Percentiles rank a stretch among this genome's conserved stretches.
These are phyloP conservation scores for Melanocharis versteri DNA, from an alignment of 2,113 vertebrate genomes.

Conservation along the genomic window DNA sequence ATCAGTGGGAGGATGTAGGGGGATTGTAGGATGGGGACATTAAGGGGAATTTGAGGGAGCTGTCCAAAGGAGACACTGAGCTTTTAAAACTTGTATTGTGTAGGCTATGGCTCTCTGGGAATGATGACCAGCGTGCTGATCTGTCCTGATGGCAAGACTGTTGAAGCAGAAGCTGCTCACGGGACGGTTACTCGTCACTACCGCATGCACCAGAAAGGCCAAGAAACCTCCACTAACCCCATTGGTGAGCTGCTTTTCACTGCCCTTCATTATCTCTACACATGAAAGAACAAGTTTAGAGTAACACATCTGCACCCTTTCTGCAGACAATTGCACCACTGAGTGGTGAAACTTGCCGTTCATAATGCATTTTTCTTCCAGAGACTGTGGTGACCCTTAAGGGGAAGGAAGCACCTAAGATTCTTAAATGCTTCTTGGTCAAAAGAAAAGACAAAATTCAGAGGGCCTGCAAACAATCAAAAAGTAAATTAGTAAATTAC, in stretches of 20 bases:
- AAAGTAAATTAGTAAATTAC: background rate
- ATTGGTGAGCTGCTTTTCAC: constrained; percentile 79
- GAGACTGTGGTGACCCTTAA: background rate
- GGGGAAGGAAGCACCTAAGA: background rate
- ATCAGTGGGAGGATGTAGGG: background rate
- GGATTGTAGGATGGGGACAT: background rate
- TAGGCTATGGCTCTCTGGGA: constrained; percentile 95
- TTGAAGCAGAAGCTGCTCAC: constrained; percentile 95
- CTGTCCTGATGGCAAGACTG: constrained; percentile 94
- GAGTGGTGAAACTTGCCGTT: background rate
- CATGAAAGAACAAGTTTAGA: background rate
- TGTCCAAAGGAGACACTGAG: background rate
- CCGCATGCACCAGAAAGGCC: constrained; percentile 93
- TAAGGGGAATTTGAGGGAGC: background rate
- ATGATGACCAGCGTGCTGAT: constrained; percentile 98
- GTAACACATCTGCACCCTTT: background rate
- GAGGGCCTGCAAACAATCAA: background rate
- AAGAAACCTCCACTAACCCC: constrained; percentile 97
- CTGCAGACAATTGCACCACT: background rate
- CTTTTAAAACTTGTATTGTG: background rate
- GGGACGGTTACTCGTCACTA: constrained; percentile 97
- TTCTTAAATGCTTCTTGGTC: background rate
- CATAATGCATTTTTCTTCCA: background rate
- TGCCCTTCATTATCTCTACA: background rate
- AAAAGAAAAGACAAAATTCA: background rate